Evolutionary conservation across 1,140 invertebrate genomes (phyloP).

Genomic region (Cotesia typhae): DNA sequence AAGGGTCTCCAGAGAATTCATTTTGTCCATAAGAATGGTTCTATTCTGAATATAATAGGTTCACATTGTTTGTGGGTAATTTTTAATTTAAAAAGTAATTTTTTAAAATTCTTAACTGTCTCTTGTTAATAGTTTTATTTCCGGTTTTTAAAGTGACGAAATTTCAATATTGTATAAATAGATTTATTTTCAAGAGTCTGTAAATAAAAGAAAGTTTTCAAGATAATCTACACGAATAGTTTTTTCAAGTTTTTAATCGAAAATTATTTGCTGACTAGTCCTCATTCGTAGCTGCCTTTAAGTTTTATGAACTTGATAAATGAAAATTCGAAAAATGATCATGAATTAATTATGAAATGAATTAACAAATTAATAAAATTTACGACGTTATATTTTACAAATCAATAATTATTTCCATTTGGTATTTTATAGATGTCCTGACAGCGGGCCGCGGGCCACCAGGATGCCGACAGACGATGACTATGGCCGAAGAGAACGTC

Average conservation of each 20-base stretch:
- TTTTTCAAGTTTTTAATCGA: too few relatives aligned
- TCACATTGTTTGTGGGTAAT: neutral
- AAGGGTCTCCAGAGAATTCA: neutral
- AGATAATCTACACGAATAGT: neutral
- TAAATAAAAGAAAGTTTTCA: neutral
- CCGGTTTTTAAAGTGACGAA: too few relatives aligned
- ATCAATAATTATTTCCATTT: neutral
- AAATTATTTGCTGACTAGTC: too few relatives aligned
- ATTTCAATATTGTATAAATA: too few relatives aligned
- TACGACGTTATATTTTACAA: neutral
- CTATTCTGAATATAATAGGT: neutral
- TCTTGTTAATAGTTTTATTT: too few relatives aligned
- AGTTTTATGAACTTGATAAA: too few relatives aligned
- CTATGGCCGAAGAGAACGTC: conserved; percentile 67
- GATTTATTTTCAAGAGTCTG: neutral
- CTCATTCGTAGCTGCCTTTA: too few relatives aligned
- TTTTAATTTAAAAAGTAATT: too few relatives aligned
- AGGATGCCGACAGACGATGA: conserved; percentile 67
- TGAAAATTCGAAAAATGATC: too few relatives aligned
- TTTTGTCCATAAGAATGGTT: neutral
- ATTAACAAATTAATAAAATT: too few relatives aligned
- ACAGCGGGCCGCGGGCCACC: conserved; percentile 66
- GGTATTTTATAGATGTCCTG: conserved; percentile 61
- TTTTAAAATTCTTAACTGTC: too few relatives aligned
- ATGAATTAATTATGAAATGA: too few relatives aligned